Evolutionary conservation across 2,888 invertebrate species (phyloP), one percentile per base, ranked within the genome.

Genomic region (Tillus elongatus): DNA sequence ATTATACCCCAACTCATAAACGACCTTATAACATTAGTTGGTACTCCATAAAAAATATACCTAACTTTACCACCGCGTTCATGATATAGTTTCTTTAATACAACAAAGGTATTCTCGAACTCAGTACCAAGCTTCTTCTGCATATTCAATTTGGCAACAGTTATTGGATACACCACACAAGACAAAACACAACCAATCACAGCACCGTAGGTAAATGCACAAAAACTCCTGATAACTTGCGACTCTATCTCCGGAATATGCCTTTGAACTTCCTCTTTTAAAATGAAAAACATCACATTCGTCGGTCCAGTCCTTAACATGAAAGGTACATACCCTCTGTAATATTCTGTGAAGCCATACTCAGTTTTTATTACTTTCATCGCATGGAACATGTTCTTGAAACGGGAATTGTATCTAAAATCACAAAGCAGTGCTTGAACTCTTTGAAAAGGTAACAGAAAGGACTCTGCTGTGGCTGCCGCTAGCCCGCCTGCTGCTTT

Each of bases 371-470:
- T 71, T 49, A 77, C 73, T 50, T 69, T 69, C 50, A 85, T 78
- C 8, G 88, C 85, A 56, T 88, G 80, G 4, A 77, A 72, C 8
- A 90, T 91, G 58, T 95, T 93, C 46, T 73, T 75, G 55, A 88
- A 93, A 54, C 79, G 71, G 36, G 74, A 67, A 57, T 95, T 87
- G 58, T 80, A 87, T 35, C 77, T 74, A 46, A 80, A 78, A 58
- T 87, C 82, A 47, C 93, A 91, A 35, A 97, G 69, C 31, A 97
- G 64, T 0, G 90, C 89, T 70, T 97, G 97, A 42, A 96, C 72
- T 52, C 97, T 73, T 66, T 97, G 97, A 57, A 97, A 85, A 1
- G 97, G 97, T 67, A 89, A 81, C 1, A 97, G 69, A 8, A 83
- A 66, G 0, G 92, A 91, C 69, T 93, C 92, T 1, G 75, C 67